phyloP scores from a whole-genome alignment of 2,888 invertebrate species.

The Brenthis ino region DNA sequence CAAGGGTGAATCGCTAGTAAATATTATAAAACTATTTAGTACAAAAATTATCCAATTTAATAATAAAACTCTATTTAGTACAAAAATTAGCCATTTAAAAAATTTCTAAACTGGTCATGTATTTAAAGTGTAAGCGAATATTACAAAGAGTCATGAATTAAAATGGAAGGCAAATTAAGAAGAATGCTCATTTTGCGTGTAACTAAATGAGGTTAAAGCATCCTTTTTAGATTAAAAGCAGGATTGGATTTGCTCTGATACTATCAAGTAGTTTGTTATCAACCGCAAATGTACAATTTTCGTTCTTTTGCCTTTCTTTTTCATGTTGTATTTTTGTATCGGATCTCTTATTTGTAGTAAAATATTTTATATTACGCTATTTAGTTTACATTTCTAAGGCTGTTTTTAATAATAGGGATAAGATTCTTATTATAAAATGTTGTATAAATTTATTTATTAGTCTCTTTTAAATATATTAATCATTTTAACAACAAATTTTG shows the following conservation, averaged over 20 bases:
- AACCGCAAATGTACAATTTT: constrained; percentile 7
- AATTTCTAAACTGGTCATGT: background rate
- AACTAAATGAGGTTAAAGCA: background rate
- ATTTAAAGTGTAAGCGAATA: background rate
- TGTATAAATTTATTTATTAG: no score
- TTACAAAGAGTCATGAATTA: background rate
- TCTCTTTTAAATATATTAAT: no score
- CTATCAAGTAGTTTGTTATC: constrained; percentile 4
- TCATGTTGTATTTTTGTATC: background rate
- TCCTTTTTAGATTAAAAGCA: constrained; percentile 6
- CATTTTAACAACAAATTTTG: no score
- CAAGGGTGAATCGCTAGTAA: no score
- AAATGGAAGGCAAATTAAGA: constrained; percentile 13
- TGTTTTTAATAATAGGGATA: no score
- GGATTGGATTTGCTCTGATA: constrained; percentile 2
- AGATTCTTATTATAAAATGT: no score
- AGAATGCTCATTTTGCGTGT: constrained; percentile 12
- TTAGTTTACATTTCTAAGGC: background rate
- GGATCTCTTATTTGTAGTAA: background rate
- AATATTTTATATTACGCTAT: background rate
- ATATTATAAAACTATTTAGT: no score
- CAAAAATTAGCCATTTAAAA: background rate
- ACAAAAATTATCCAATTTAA: no score
- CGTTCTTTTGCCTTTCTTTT: background rate
- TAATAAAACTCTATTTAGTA: no score